Evolutionary conservation across 2,113 vertebrate species (phyloP).

Genomic region (Cyphomyrus discorhynchus): DNA sequence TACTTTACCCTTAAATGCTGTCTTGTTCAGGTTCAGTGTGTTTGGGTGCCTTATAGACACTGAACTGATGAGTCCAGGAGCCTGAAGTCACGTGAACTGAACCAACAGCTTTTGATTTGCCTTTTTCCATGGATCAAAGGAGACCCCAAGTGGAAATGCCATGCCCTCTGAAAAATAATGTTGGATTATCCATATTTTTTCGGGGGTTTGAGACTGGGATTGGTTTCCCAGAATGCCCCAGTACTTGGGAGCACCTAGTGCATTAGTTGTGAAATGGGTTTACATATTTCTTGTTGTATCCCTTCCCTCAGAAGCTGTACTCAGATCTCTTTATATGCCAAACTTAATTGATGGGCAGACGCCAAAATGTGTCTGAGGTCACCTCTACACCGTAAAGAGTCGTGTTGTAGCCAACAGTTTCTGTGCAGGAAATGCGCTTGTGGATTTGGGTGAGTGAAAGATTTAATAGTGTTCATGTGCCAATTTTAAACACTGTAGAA

Average conservation of each 20-base stretch:
- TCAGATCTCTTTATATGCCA: background rate
- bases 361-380: background rate
- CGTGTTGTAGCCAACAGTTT: background rate
- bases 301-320: background rate
- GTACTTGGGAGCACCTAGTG: background rate
- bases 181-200: background rate
- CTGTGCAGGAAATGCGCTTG: background rate
- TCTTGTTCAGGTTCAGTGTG: background rate
- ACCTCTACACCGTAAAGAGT: background rate
- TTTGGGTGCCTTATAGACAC: background rate
- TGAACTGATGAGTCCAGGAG: background rate
- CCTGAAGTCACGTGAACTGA: background rate
- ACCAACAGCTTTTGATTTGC: background rate
- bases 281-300: background rate
- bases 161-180: background rate
- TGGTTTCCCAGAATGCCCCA: background rate
- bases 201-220: background rate
- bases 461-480: constrained; percentile 51
- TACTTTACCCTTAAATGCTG: background rate
- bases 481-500: constrained; percentile 51
- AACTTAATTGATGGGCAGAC: background rate
- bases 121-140: background rate
- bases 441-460: constrained; percentile 14
- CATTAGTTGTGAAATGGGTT: background rate
- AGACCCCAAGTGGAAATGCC: background rate